Conservation (phyloP, 23 tunicate genomes). For the Ciona savignyi region DNA sequence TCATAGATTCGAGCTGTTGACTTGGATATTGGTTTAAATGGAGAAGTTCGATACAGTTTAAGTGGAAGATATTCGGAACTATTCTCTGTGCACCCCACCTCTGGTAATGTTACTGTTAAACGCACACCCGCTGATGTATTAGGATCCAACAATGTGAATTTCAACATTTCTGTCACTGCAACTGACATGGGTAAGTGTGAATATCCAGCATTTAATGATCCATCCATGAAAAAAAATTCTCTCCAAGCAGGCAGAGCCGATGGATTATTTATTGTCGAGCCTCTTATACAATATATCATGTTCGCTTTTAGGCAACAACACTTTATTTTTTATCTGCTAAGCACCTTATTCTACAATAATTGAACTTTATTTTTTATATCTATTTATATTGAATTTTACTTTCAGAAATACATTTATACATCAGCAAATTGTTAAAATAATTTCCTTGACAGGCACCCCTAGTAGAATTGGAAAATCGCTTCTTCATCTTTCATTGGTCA, state of each 20-base stretch:
- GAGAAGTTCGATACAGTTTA: conserved; percentile 15
- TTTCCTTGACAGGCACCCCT: conserved; percentile 29
- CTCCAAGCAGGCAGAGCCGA: not conserved
- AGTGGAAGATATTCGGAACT: conserved; percentile 10
- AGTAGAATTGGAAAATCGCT: not conserved
- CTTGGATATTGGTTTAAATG: conserved; percentile 19
- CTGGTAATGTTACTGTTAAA: conserved; percentile 24
- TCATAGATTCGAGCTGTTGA: conserved; percentile 31
- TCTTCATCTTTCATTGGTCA: conserved; percentile 19
- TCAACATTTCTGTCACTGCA: conserved; percentile 23
- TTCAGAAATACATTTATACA: too few relatives aligned
- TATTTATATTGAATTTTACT: too few relatives aligned
- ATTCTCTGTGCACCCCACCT: conserved; percentile 10
- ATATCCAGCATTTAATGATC: too few relatives aligned
- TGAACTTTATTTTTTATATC: too few relatives aligned
- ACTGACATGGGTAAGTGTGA: conserved; percentile 26
- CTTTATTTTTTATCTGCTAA: too few relatives aligned
- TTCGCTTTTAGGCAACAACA: too few relatives aligned
- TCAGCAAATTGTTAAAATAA: too few relatives aligned
- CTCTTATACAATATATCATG: too few relatives aligned
- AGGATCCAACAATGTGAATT: conserved; percentile 3
- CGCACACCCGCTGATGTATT: conserved; percentile 1
- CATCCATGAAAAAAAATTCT: not conserved
- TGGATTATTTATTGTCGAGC: too few relatives aligned
- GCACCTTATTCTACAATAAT: too few relatives aligned